These are phyloP conservation scores for Dione vanillae DNA, from an alignment of 2,888 invertebrate genomes.

Conservation along the genomic window DNA sequence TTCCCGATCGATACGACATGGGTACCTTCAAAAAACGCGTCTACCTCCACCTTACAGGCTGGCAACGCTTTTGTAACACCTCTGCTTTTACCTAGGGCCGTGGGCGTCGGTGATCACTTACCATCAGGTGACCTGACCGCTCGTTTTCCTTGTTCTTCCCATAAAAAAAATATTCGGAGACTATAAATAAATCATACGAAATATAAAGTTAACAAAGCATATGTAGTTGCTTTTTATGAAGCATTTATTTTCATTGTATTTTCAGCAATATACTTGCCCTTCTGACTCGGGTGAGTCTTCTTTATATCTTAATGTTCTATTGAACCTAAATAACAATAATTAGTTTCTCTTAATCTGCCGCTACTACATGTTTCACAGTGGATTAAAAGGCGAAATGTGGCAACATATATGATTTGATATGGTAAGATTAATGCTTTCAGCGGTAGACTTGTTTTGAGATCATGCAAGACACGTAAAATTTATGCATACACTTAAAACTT, in stretches of 20 bases:
- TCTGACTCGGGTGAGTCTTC: conserved; percentile 4
- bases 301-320: conserved; percentile 31
- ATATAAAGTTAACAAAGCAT: conserved; percentile 15
- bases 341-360: conserved; percentile 37
- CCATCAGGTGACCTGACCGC: no score
- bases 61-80: no score
- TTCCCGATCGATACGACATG: no score
- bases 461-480: no score
- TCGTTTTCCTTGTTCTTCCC: no score
- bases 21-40: no score
- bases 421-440: conserved; percentile 17
- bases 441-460: neutral
- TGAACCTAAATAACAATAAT: conserved; percentile 37
- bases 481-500: no score
- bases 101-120: no score
- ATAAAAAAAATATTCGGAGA: no score
- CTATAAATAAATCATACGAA: no score
- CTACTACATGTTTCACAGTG: conserved; percentile 26
- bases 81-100: no score
- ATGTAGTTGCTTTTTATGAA: conserved; percentile 15
- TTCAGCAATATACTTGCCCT: conserved; percentile 27
- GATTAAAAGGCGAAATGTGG: conserved; percentile 15
- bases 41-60: no score
- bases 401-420: conserved; percentile 14
- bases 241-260: conserved; percentile 25